A percentile compares a stretch with the other conserved stretches of the same genome.
These are phyloP conservation scores for Crenichthys baileyi DNA, from an alignment of 2,797 vertebrate genomes.

Conservation along the genomic window DNA sequence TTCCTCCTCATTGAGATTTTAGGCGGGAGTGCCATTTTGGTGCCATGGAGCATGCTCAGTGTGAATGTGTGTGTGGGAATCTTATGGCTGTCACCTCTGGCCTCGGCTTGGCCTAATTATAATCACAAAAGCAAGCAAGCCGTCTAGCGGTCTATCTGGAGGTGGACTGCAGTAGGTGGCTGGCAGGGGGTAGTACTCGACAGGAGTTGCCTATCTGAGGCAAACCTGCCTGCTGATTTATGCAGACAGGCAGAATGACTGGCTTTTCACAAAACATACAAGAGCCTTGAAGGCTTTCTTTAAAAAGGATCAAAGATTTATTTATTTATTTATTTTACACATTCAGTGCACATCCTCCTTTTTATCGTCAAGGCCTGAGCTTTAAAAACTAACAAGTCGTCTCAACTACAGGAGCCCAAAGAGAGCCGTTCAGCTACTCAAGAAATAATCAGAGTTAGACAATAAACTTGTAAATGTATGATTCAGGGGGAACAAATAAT, in stretches of 20 bases:
- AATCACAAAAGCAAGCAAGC: slow-evolving; percentile 79
- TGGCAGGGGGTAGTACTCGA: slow-evolving; percentile 50
- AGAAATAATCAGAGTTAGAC: slow-evolving; percentile 22
- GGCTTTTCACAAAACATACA: slow-evolving; percentile 48
- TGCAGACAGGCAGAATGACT: slow-evolving; percentile 33
- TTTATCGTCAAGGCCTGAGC: slow-evolving; percentile 39
- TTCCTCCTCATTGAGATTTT: slow-evolving; percentile 23
- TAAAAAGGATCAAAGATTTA: slow-evolving; percentile 61
- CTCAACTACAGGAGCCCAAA: slow-evolving; percentile 33
- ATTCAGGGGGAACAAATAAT: slow-evolving; percentile 16
- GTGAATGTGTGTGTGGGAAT: slow-evolving; percentile 42
- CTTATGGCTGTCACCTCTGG: slow-evolving; percentile 71
- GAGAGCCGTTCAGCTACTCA: slow-evolving; percentile 16
- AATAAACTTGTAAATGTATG: slow-evolving; percentile 17
- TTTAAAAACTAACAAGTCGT: slow-evolving; percentile 31
- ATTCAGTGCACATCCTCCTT: slow-evolving; percentile 41
- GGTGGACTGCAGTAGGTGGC: slow-evolving; percentile 11
- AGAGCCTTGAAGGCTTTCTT: slow-evolving; percentile 46
- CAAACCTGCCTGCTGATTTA: slow-evolving; percentile 55
- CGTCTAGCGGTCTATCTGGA: slow-evolving; percentile 45
- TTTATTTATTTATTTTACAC: slow-evolving; percentile 29
- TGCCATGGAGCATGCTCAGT: slow-evolving; percentile 26
- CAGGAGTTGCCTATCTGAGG: slow-evolving; percentile 56
- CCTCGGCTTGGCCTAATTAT: slow-evolving; percentile 74
- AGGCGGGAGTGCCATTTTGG: slow-evolving; percentile 26